phyloP scores from a whole-genome alignment of 1,140 invertebrate genomes.

The Zaprionus vittiger region DNA sequence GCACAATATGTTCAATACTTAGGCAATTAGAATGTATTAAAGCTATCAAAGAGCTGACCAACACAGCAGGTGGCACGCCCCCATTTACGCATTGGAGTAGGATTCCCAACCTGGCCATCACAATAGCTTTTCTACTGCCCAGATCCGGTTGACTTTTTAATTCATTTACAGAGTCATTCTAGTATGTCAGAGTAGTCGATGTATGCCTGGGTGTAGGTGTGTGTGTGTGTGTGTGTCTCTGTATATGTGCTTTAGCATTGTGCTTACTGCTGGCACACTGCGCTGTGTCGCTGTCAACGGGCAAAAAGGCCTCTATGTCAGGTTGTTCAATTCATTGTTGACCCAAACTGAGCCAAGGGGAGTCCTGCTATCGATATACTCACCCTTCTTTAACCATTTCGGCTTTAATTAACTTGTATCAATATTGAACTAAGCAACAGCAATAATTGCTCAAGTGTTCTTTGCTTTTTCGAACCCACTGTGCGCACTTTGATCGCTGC shows the following conservation, averaged over 20 bases:
- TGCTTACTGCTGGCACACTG: neutral
- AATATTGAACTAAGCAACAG: constrained; percentile 74
- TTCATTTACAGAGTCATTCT: neutral
- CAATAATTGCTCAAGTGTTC: constrained; percentile 16
- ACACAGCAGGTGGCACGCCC: constrained; percentile 61
- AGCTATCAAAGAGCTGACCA: constrained; percentile 44
- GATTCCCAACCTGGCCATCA: neutral
- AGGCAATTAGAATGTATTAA: constrained; percentile 47
- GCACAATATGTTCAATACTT: neutral
- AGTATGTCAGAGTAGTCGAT: too few relatives aligned
- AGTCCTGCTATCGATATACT: constrained; percentile 57
- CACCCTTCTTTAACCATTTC: constrained; percentile 49
- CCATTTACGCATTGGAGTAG: neutral
- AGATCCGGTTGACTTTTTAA: constrained; percentile 29
- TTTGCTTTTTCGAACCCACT: neutral
- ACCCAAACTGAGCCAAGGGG: constrained; percentile 23
- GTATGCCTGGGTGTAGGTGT: neutral
- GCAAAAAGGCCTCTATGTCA: constrained; percentile 29
- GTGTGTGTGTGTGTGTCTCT: constrained; percentile 2
- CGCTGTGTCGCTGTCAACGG: constrained; percentile 25
- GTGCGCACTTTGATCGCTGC: neutral
- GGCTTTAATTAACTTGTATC: constrained; percentile 74
- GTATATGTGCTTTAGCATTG: constrained; percentile 1
- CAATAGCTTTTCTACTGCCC: neutral
- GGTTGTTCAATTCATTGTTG: constrained; percentile 73